A percentile compares a stretch with the other conserved stretches of the same genome.
These are phyloP conservation scores for Apocrypta bakeri DNA, from an alignment of 1,140 invertebrate species.

Conservation along the genomic window DNA sequence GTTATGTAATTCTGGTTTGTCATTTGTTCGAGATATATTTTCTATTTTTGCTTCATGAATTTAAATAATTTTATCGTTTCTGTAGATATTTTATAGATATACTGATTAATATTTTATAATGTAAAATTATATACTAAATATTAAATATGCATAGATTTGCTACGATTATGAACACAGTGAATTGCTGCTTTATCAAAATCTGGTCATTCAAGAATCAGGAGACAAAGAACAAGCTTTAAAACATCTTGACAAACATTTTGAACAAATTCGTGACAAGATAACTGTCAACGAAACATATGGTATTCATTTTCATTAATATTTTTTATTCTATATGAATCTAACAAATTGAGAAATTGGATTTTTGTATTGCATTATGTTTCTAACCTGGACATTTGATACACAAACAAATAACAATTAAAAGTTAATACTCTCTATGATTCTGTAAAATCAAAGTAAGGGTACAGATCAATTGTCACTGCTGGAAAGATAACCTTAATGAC, in stretches of 20 bases:
- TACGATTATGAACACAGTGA: constrained; percentile 99
- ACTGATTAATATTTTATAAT: constrained; percentile 40
- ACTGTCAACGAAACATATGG: constrained; percentile 92
- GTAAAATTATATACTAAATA: constrained; percentile 28
- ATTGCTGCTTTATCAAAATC: constrained; percentile 96
- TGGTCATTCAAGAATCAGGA: constrained; percentile 95
- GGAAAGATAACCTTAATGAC: too few species aligned
- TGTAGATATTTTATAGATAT: constrained; percentile 20
- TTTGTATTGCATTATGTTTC: neutral
- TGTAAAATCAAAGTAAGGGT: neutral
- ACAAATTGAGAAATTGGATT: neutral
- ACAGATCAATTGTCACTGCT: neutral
- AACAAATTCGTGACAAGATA: constrained; percentile 95
- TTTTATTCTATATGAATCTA: neutral
- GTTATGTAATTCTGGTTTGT: constrained; percentile 44
- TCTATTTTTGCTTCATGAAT: constrained; percentile 13
- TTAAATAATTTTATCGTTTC: constrained; percentile 23
- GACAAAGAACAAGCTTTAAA: constrained; percentile 89
- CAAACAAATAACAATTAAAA: too few species aligned
- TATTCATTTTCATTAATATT: constrained; percentile 62
- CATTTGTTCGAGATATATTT: constrained; percentile 22
- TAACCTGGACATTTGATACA: too few species aligned
- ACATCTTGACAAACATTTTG: constrained; percentile 90
- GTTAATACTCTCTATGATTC: too few species aligned
- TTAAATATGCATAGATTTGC: constrained; percentile 75